Evolutionary conservation across 1,140 invertebrate species (phyloP), one percentile per base, ranked within the genome.

Genomic region (Drosophila cardini): DNA sequence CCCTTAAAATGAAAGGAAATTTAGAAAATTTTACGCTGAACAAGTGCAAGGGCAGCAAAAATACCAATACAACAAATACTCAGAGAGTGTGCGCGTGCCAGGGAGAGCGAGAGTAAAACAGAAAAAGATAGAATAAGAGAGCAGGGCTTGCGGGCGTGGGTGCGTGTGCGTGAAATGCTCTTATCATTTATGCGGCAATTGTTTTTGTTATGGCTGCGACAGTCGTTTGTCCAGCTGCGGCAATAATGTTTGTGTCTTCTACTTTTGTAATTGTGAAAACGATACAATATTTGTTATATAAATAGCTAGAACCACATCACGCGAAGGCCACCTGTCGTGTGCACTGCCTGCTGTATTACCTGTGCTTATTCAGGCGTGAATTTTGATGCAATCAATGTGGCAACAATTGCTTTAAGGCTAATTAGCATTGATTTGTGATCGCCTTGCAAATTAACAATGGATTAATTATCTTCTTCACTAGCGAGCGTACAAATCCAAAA

Each of bases 271-370:
- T 16, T 43, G 26, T 34, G 18, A 74, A 71, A 79, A 67, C 36
- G 64, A 62, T 80, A 55, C 52, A 64, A 65, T 46, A 62, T 73
- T 80, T 55, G 15, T 45, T 72, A 77, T 77, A 78, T 60, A 90
- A 85, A 84, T 80, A 83, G 70, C 21, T 46, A 48, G 42, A 80
- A 60, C 55, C 16, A 45, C 55, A 18, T 21, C 48, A 53, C 8
- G 45, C 67, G 64, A 79, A 89, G 83, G 84, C 84, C 84, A 89
- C 84, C 84, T 89, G 84, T 89, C 84, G 68, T 74, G 53, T 50
- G 80, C 84, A 69, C 71, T 78, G 70, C 45, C 67, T 74, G 69
- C 65, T 36, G 30, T 68, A 60, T 58, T 15, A 42, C 16, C 18
- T 53, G 38, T 77, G 77, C 8, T 72, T 55, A 71, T 62, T 89